phyloP scores from a whole-genome alignment of 92 coral and sea anemone genomes.

The Heteractis magnifica region DNA sequence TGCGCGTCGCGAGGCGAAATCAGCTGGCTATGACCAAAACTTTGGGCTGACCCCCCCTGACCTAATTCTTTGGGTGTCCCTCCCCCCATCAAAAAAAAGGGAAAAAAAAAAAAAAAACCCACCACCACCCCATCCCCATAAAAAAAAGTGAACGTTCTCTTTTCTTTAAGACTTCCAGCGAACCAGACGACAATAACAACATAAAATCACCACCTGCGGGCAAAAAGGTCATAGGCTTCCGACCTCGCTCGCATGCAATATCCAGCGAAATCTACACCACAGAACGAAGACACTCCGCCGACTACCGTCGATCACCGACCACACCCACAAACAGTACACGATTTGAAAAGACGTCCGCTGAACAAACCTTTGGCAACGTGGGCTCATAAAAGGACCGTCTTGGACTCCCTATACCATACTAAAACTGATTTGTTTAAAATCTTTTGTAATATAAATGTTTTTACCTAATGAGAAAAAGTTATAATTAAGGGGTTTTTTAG shows the following conservation, averaged over 20 bases:
- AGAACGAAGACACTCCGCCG: neutral
- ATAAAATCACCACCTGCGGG: neutral
- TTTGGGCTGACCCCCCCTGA: no score
- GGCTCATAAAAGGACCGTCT: neutral
- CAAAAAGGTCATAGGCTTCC: neutral
- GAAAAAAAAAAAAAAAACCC: no score
- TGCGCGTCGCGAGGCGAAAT: no score
- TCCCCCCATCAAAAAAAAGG: no score
- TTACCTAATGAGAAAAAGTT: no score
- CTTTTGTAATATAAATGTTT: neutral
- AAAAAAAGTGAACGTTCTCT: neutral
- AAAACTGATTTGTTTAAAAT: neutral
- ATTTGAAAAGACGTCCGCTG: neutral
- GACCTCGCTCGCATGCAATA: slow-evolving; percentile 1
- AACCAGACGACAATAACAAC: neutral
- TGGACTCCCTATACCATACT: neutral
- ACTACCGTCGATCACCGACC: neutral
- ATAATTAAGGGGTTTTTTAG: no score
- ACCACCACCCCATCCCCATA: no score
- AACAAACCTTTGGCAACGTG: neutral
- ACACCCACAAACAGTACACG: neutral
- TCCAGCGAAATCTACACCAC: neutral
- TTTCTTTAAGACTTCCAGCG: neutral
- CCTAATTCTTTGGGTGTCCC: no score
- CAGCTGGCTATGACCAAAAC: no score